Evolutionary conservation across 2,113 vertebrate species (phyloP).

Genomic region (Notarius lentiginosus): DNA sequence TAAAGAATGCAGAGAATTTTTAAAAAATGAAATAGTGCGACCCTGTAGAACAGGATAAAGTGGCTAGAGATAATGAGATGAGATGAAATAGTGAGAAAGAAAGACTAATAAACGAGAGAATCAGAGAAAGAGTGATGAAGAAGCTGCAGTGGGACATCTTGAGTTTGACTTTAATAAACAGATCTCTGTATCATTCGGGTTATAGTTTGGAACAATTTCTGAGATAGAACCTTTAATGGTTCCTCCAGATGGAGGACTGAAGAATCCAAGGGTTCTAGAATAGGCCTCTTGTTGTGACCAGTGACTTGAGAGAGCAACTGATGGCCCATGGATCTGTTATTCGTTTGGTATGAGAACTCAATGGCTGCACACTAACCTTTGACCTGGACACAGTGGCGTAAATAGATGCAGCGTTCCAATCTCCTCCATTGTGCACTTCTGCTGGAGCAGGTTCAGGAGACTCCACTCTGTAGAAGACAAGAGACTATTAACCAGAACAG

Average conservation of each 20-base stretch:
- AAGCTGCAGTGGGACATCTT: background rate
- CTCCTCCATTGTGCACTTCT: conserved; percentile 12
- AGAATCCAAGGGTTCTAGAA: background rate
- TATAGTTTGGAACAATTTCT: background rate
- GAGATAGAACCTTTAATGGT: background rate
- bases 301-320: background rate
- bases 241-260: background rate
- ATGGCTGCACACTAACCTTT: conserved; percentile 67
- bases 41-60: too few species aligned
- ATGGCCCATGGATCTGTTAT: background rate
- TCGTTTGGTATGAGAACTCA: background rate
- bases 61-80: background rate
- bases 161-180: background rate
- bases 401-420: conserved; percentile 21
- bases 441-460: background rate
- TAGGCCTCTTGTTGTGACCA: background rate
- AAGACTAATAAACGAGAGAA: too few species aligned
- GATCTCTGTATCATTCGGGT: background rate
- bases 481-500: background rate
- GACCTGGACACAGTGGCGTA: conserved; percentile 62
- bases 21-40: too few species aligned
- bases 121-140: background rate
- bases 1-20: too few species aligned
- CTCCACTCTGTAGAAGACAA: conserved; percentile 52
- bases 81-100: background rate